phyloP scores from a whole-genome alignment of 2,888 invertebrate genomes.

The Papilio gigon region DNA sequence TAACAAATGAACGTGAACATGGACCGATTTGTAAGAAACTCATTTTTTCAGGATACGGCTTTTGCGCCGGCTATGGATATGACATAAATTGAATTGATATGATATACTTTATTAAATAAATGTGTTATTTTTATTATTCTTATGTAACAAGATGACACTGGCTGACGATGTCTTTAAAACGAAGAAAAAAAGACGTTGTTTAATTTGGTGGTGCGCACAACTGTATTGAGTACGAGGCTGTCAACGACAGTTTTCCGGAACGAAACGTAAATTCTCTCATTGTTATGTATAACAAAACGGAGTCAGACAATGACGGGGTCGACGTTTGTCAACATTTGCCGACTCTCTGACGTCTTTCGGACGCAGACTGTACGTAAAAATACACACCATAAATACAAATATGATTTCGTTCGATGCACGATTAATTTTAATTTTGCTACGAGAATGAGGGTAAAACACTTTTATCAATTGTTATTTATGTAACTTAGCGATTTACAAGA shows the following conservation, averaged over 20 bases:
- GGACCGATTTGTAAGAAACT: constrained; percentile 7
- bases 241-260: constrained; percentile 32
- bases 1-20: constrained; percentile 5
- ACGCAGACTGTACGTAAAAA: constrained; percentile 37
- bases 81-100: not conserved
- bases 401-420: constrained; percentile 29
- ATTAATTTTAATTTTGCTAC: constrained; percentile 12
- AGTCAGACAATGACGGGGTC: constrained; percentile 51
- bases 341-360: constrained; percentile 57
- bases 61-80: not conserved
- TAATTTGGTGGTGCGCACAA: constrained; percentile 18
- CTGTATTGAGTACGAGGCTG: constrained; percentile 7
- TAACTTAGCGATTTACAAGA: constrained; percentile 21
- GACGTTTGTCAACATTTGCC: constrained; percentile 60
- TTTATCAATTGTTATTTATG: constrained; percentile 26
- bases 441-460: constrained; percentile 1
- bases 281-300: constrained; percentile 41
- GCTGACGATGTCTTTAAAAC: not conserved
- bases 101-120: not conserved
- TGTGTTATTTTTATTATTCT: not conserved
- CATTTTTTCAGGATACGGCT: not conserved
- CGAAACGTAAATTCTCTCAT: constrained; percentile 40
- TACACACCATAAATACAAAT: constrained; percentile 42
- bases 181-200: constrained; percentile 22
- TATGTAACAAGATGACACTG: not conserved